Base-by-base conservation (phyloP, 2,797 vertebrate species). In the Cuniculus paca region DNA sequence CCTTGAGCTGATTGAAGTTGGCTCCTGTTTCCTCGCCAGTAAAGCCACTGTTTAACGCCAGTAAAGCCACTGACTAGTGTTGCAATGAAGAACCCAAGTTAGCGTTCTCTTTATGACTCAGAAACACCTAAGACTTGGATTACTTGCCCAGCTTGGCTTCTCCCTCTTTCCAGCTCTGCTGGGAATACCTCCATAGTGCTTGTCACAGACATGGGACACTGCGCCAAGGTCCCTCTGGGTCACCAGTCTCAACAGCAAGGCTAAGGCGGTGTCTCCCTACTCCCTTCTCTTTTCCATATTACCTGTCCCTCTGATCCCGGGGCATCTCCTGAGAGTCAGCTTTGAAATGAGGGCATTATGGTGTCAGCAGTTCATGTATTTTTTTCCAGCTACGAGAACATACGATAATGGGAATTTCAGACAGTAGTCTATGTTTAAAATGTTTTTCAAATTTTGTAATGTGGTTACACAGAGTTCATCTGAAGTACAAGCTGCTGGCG, bases 401-500 rank as follows among this genome's bases (percentile, higher is more conserved):
- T 2, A 82, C 13, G 50, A 42, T 5, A 48, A 5, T 96, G 39
- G 48, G 85, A 70, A 72, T 39, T 54, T 74, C 1, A 42, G 77
- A 42, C 9, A 39, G 68, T 13, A 61, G 13, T 81, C 34, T 90
- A 16, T 8, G 58, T 68, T 70, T 74, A 85, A 88, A 86, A 89
- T 6, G 0, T 7, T 60, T 91, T 88, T 91, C 31, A 92, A 58
- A 54, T 87, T 94, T 88, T 14, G 58, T 81, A 88, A 91, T 42
- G 80, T 19, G 87, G 63, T 80, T 84, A 92, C 5, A 80, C 0
- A 31, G 14, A 36, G 34, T 84, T 82, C 11, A n/a, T 52, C 34
- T 31, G 31, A 78, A 60, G 50, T 56, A 7, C 58, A 94, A 50
- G 42, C 81, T 96, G n/a, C 91, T 85, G 58, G 91, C 42, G 87